Evolutionary conservation across 1,140 invertebrate species (phyloP), one percentile per base, ranked within the genome.

Genomic region (Drosophila asahinai): DNA sequence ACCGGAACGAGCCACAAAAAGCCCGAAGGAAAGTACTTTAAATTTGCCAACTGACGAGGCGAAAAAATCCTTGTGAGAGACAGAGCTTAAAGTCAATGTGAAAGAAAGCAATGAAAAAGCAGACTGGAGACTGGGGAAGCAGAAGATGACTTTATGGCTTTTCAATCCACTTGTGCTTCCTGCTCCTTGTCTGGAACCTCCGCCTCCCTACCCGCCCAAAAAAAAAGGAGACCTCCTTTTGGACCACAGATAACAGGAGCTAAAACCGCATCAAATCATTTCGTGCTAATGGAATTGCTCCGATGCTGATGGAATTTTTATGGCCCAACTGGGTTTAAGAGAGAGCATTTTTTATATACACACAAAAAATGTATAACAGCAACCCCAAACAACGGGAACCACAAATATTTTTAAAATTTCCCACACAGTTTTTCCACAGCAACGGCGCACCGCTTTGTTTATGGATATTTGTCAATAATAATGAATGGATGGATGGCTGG

Each of bases 281-380:
- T 84, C 78, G 77, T 79, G 81, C 84, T 89, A 89, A 89, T 89
- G 84, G 84, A 89, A 89, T 89, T 89, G 86, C 84, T 81, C 57
- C 77, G 76, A 75, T 81, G 84, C 80, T 89, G 86, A 90, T 90
- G 78, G 86, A 81, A 72, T 84, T 81, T 86, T 86, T 73, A 83
- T 78, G 75, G 57, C 51, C 51, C 49, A 78, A 70, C 63, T 54
- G 73, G 74, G 71, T 48, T 66, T 54, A 65, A 49, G 12, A 40
- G n/a, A n/a, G n/a, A 51, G 12, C 12, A 42, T 19, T 2, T 42
- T 22, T 48, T 30, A 42, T 30, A 42, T n/a, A 8, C n/a, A 75
- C 47, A 52, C 38, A 36, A 52, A 59, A 30, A 75, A 63, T 67
- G 17, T 52, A 19, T 27, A 61, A 33, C 52, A 59, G 45, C 54